Evolutionary conservation across 2,797 vertebrate species (phyloP), one percentile per base, ranked within the genome.

Genomic region (Peromyscus eremicus): DNA sequence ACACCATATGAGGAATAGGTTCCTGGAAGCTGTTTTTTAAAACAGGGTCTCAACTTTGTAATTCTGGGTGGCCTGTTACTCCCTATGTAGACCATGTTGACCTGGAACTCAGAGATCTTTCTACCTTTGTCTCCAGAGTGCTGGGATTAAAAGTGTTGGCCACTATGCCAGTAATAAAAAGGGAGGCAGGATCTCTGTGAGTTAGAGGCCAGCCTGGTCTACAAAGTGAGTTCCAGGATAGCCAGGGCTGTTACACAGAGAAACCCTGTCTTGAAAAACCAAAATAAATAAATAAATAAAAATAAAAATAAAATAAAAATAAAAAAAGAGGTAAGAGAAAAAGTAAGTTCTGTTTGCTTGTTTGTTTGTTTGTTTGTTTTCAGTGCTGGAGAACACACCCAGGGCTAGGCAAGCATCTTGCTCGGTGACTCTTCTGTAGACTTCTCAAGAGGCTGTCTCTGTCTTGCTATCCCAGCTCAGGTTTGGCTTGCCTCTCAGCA

Each of bases 401-500:
- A 83, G 60, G 60, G 46, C 49, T 62, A 62, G 73, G 21, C 52
- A 40, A 37, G 19, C 29, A 2, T 60, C 66, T 13, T 91, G 34
- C 19, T 91, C 49, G 73, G 75, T 90, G 81, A 37, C 16, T 96
- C 46, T 87, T 91, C 14, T 89, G 34, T 4, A 85, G n/a, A 49
- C 57, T 40, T 91, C 21, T 77, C 40, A 75, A 71, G 60, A 94
- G 40, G 37, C 46, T 94, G 17, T 96, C 95, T 94, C 32, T 95
- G 10, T 94, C 91, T 46, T 89, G n/a, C 66, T 83, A 25, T 70
- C 32, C n/a, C 90, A 57, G 25, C 23, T 95, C 34, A 88, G 32
- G n/a, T 88, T 97, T 95, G 88, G 79, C 80, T 95, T 91, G 77
- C 94, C 10, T 96, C 79, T 49, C 79, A 84, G 34, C 27, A 76